Evolutionary conservation across 2,888 invertebrate species (phyloP).

Genomic region (Apocheima hispidaria): DNA sequence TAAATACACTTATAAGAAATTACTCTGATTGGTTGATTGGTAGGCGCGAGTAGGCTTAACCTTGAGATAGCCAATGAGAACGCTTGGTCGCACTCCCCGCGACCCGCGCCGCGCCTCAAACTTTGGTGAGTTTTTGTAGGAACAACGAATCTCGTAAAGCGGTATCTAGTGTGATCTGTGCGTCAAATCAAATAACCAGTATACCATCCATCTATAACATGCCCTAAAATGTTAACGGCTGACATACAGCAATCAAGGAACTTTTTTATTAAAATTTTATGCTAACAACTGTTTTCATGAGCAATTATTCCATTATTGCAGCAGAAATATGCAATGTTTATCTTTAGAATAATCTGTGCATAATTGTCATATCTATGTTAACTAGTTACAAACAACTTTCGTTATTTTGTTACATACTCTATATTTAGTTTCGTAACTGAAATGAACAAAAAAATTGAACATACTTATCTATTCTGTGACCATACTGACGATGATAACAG

Average conservation of each 20-base stretch:
- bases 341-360: slow-evolving; percentile 8
- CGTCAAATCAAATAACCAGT: too few relatives aligned
- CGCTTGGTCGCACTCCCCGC: too few relatives aligned
- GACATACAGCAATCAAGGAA: neutral
- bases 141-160: too few relatives aligned
- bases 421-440: slow-evolving; percentile 17
- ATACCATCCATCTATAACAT: neutral
- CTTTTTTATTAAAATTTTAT: slow-evolving; percentile 15
- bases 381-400: slow-evolving; percentile 24
- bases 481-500: too few relatives aligned
- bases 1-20: too few relatives aligned
- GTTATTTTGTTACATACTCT: slow-evolving; percentile 21
- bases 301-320: slow-evolving; percentile 13
- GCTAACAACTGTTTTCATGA: slow-evolving; percentile 15
- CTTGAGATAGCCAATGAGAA: too few relatives aligned
- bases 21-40: too few relatives aligned
- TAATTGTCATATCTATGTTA: slow-evolving; percentile 29
- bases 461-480: too few relatives aligned
- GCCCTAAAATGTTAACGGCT: slow-evolving; percentile 12
- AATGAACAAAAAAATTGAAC: slow-evolving; percentile 5
- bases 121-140: too few relatives aligned
- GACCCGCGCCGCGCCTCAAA: too few relatives aligned
- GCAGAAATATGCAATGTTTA: slow-evolving; percentile 21
- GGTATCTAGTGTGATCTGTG: too few relatives aligned
- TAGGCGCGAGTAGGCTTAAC: too few relatives aligned